phyloP scores from a whole-genome alignment of 2,113 vertebrate species.

The Hyperoodon ampullatus region DNA sequence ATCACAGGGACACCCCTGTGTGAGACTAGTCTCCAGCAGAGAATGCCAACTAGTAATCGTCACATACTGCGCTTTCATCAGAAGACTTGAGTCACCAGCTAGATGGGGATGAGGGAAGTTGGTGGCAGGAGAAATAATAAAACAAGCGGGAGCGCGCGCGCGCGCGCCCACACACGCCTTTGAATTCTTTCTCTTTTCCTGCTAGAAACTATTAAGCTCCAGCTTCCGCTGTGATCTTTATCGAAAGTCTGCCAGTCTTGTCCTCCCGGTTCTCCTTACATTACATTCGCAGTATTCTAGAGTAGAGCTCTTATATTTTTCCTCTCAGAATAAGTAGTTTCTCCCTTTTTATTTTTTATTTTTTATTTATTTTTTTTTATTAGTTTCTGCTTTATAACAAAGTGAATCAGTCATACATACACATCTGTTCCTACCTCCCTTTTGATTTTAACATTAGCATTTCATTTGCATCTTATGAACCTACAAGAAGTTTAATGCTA shows the following conservation, averaged over 20 bases:
- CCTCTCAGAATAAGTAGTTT: constrained; percentile 53
- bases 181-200: neutral
- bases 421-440: no score
- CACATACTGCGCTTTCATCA: neutral
- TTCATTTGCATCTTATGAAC: constrained; percentile 57
- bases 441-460: constrained; percentile 55
- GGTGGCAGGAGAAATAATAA: neutral
- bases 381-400: no score
- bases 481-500: constrained; percentile 35
- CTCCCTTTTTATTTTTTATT: constrained; percentile 40
- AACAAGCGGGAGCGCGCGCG: neutral
- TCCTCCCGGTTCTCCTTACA: neutral
- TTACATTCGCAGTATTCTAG: constrained; percentile 7
- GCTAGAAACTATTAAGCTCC: constrained; percentile 21
- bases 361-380: no score
- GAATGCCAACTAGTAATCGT: constrained; percentile 58
- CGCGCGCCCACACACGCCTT: neutral
- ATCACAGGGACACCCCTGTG: constrained; percentile 33
- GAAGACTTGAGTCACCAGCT: constrained; percentile 4
- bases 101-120: neutral
- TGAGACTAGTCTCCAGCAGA: constrained; percentile 66
- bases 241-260: neutral
- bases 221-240: constrained; percentile 19
- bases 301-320: constrained; percentile 21
- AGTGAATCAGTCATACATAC: no score